These are phyloP conservation scores for Saguinus midas DNA, from an alignment of 2,113 vertebrate genomes.

Conservation along the genomic window DNA sequence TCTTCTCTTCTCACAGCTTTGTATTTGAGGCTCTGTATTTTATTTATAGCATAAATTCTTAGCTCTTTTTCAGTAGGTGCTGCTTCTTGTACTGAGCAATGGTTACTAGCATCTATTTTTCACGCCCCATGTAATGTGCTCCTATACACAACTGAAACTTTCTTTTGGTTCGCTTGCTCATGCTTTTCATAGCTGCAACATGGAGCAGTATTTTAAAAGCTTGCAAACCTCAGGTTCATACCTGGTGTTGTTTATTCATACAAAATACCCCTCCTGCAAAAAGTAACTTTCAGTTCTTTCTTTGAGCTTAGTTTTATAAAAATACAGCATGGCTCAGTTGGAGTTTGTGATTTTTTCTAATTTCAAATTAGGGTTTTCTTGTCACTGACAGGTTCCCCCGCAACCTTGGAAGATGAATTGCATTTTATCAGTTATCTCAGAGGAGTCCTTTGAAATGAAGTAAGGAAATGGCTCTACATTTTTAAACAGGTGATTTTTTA, in stretches of 20 bases:
- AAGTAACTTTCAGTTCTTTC: constrained; percentile 42
- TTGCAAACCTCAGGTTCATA: constrained; percentile 44
- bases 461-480: constrained; percentile 43
- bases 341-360: constrained; percentile 32
- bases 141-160: neutral
- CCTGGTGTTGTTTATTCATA: constrained; percentile 23
- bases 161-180: neutral
- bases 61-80: constrained; percentile 64
- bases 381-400: constrained; percentile 8
- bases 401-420: constrained; percentile 16
- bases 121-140: neutral
- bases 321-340: constrained; percentile 4
- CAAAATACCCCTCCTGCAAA: neutral
- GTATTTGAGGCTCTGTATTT: constrained; percentile 74
- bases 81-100: constrained; percentile 40
- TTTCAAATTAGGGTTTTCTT: constrained; percentile 37
- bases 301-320: constrained; percentile 60
- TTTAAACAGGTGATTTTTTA: neutral
- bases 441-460: constrained; percentile 23
- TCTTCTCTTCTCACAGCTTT: constrained; percentile 69
- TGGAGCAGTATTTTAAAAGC: constrained; percentile 43
- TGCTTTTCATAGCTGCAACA: neutral
- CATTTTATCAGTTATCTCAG: constrained; percentile 30
- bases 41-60: constrained; percentile 75
- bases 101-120: constrained; percentile 31